A percentile compares a stretch with the other conserved stretches of the same genome.
Conservation (phyloP, 2,797 vertebrate species). For the Pangasius larnaudii region DNA sequence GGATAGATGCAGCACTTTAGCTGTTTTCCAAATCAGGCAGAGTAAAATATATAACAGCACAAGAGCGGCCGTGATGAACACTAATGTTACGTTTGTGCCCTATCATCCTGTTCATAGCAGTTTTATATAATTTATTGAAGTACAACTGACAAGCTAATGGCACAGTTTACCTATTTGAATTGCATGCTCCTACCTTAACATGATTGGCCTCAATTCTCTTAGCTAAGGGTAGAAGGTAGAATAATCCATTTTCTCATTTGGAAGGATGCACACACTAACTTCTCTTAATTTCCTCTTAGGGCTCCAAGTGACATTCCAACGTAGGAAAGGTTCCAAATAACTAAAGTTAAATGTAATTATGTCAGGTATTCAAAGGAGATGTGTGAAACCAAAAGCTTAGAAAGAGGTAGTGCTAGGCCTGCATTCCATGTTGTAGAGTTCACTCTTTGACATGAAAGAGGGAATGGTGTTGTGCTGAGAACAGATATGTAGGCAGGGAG, state of each 20-base stretch:
- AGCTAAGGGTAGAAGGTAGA: not conserved
- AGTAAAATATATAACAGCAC: not conserved
- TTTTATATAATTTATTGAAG: not conserved
- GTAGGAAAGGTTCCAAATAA: not conserved
- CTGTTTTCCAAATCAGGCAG: not conserved
- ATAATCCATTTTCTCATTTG: not conserved
- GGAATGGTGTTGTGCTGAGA: not conserved
- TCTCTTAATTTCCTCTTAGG: not conserved
- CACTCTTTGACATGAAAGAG: not conserved
- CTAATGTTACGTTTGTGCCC: not conserved
- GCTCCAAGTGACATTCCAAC: not conserved
- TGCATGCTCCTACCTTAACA: not conserved
- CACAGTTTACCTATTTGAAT: not conserved
- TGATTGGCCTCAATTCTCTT: not conserved
- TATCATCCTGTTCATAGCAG: not conserved
- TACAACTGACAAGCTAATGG: not conserved
- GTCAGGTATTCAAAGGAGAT: not conserved
- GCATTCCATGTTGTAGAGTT: not conserved
- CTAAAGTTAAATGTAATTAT: not conserved
- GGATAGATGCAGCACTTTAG: not conserved
- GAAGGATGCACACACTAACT: not conserved
- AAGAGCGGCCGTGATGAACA: not conserved
- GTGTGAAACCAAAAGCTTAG: not conserved
- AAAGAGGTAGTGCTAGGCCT: not conserved
- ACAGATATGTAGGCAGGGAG: not conserved